phyloP scores from a whole-genome alignment of 2,797 vertebrate species.

The Eulemur albifrons region DNA sequence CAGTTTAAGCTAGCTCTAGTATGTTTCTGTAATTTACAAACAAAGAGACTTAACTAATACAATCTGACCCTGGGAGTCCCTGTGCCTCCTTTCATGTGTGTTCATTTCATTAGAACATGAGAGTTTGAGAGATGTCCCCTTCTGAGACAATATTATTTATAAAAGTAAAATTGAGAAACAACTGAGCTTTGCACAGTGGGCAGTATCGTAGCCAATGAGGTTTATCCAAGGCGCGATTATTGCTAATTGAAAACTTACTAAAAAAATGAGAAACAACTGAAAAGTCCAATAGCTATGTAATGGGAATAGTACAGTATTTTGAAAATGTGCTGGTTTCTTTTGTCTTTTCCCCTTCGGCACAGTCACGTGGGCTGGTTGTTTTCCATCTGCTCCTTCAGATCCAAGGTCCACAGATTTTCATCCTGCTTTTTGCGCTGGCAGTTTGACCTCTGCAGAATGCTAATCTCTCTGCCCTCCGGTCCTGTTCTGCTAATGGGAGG shows the following conservation, averaged over 20 bases:
- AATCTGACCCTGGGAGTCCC: background rate
- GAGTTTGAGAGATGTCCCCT: background rate
- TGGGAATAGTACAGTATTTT: background rate
- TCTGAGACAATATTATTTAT: background rate
- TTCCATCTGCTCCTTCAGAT: background rate
- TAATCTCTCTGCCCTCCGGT: background rate
- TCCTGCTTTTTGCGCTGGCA: background rate
- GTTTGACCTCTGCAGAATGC: background rate
- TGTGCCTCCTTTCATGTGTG: background rate
- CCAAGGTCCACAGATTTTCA: background rate
- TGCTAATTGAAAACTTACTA: too few relatives aligned
- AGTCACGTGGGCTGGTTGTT: background rate
- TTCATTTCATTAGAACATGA: background rate
- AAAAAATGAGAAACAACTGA: background rate
- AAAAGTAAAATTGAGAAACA: background rate
- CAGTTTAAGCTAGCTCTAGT: background rate
- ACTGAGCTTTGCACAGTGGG: background rate
- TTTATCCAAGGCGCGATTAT: too few relatives aligned
- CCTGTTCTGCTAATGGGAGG: background rate
- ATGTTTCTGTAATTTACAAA: background rate
- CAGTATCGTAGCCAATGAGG: too few relatives aligned
- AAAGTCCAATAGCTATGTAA: background rate
- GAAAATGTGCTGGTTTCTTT: background rate
- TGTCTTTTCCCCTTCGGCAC: background rate
- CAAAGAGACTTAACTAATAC: background rate